Base-by-base conservation (phyloP, 2,888 invertebrate genomes). In the Cantharis flavilabris region DNA sequence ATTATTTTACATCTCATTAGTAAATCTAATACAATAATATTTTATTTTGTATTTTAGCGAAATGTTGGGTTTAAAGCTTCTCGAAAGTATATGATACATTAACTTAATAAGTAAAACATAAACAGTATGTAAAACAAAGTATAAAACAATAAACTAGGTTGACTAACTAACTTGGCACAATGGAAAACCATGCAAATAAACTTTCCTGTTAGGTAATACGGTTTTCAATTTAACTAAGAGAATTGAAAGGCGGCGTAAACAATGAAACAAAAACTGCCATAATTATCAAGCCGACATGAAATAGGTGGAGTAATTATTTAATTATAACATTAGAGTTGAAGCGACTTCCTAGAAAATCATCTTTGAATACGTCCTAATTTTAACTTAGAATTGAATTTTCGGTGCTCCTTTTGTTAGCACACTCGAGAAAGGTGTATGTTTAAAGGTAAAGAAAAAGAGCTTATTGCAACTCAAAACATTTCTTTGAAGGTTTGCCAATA, bases 251-350 rank as follows among this genome's bases (percentile, higher is more conserved):
- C 26, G 70, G 71, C 30, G 76, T 76, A 78, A 78, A 81, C 81
- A 81, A 80, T 81, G 77, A 77, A 76, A 75, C 79, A 81, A 81
- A 81, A 81, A 81, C 79, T 79, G 76, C 73, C 75, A 79, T 80
- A 81, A 81, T 79, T 81, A 80, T 75, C 77, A 71, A 75, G 71
- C 65, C 76, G 72, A 84, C 87, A 86, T 80, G 86, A 82, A 87
- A 87, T 84, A 86, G 87, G 87, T 86, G 87, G 86, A 84, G 87
- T 86, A 86, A 87, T 87, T 86, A 87, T 86, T 85, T 85, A 85
- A 86, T 86, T 86, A 86, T 86, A 84, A 83, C 84, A 84, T 84
- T 81, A 84, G 73, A 80, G 80, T 80, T 80, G 74, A 67, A 67
- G 65, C 62, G 71, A 65, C 71, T 72, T 71, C 73, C 63, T 26